Percentiles rank a stretch among this genome's conserved stretches.
Conservation (phyloP, 2,888 invertebrate species). For the Trachelus troglodyta region DNA sequence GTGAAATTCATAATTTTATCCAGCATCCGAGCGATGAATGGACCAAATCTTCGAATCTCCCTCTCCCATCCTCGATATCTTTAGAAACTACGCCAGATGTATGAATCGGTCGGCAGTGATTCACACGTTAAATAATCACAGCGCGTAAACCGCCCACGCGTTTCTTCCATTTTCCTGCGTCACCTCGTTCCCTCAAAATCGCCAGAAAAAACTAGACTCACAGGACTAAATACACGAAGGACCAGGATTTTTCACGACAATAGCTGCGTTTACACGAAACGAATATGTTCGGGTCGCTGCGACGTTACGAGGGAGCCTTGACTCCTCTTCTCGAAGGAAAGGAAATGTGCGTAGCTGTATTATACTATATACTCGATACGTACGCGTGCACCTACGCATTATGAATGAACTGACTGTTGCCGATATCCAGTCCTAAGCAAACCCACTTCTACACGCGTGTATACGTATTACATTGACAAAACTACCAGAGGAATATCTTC, state of each 20-base stretch:
- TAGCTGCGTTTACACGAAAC: neutral
- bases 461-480: neutral
- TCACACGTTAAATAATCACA: conserved; percentile 2
- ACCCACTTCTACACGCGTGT: neutral
- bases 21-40: neutral
- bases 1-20: neutral
- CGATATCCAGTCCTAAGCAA: neutral
- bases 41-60: neutral
- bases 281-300: neutral
- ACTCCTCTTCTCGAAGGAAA: neutral
- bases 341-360: neutral
- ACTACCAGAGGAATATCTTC: neutral
- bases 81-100: neutral
- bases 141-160: neutral
- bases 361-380: neutral
- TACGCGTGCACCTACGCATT: neutral
- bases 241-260: neutral
- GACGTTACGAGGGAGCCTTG: neutral
- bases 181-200: neutral
- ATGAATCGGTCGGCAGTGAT: neutral
- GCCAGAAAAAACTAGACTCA: neutral
- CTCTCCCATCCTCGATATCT: neutral
- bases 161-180: neutral
- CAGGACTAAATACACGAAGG: neutral
- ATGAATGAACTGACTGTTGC: neutral